Percentiles rank a stretch among this genome's conserved stretches.
Evolutionary conservation across 1,140 invertebrate species (phyloP).

Genomic region (Drosophila hydei): DNA sequence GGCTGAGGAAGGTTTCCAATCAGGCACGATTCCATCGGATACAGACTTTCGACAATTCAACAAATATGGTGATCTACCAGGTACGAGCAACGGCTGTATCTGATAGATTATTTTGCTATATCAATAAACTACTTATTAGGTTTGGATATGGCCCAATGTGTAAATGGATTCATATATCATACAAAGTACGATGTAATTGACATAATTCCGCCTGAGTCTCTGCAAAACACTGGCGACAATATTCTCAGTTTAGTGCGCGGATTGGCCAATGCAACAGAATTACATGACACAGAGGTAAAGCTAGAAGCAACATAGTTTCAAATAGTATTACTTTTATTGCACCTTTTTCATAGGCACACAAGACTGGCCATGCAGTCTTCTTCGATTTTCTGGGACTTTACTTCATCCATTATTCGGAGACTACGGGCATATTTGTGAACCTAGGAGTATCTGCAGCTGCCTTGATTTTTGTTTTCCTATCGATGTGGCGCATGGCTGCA

Average conservation of each 20-base stretch:
- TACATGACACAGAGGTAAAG: constrained; percentile 83
- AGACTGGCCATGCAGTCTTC: constrained; percentile 87
- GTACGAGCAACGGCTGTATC: neutral
- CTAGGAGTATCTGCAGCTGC: constrained; percentile 84
- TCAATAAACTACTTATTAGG: too few relatives aligned
- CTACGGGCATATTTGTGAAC: constrained; percentile 85
- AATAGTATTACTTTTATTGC: too few relatives aligned
- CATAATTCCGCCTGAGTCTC: constrained; percentile 90
- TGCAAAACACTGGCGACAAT: constrained; percentile 93
- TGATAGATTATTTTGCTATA: too few relatives aligned
- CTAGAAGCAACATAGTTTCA: neutral
- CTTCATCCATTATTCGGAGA: constrained; percentile 87
- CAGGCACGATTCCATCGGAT: constrained; percentile 93
- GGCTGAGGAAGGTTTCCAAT: constrained; percentile 93
- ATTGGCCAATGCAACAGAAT: constrained; percentile 87
- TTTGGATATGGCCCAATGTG: constrained; percentile 95
- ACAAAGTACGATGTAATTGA: constrained; percentile 91
- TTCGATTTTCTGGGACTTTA: constrained; percentile 92
- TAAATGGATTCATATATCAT: constrained; percentile 96
- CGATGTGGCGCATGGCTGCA: constrained; percentile 57
- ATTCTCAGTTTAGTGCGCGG: constrained; percentile 88
- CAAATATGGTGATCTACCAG: constrained; percentile 86
- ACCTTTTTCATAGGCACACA: constrained; percentile 45
- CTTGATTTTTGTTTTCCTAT: constrained; percentile 82
- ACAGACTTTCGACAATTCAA: constrained; percentile 94